Conservation (phyloP, 2,113 vertebrate species). For the Craseonycteris thonglongyai region DNA sequence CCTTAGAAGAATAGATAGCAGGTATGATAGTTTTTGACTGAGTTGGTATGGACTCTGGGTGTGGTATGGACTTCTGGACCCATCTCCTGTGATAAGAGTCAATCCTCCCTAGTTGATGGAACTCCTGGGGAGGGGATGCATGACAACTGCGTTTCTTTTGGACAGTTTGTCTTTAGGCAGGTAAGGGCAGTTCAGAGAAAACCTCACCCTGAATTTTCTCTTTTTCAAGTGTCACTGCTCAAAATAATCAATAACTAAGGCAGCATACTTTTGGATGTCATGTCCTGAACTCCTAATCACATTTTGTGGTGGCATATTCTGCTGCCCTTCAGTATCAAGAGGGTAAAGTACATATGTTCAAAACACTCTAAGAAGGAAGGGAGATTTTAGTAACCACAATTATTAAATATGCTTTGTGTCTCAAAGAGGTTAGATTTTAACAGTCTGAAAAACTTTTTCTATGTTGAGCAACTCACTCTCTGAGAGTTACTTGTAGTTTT, state of each 20-base stretch:
- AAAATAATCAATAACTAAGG: neutral
- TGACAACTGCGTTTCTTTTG: neutral
- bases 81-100: neutral
- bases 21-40: neutral
- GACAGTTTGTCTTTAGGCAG: neutral
- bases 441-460: neutral
- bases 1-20: neutral
- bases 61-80: neutral
- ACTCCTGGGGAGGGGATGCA: neutral
- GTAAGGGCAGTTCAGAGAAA: neutral
- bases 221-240: neutral
- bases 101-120: neutral
- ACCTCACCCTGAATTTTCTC: neutral
- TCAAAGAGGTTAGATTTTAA: neutral
- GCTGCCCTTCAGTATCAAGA: neutral
- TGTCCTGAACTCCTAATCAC: neutral
- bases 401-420: neutral
- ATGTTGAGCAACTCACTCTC: neutral
- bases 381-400: neutral
- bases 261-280: neutral
- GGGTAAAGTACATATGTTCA: neutral
- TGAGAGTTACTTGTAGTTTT: neutral
- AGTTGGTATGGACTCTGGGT: neutral
- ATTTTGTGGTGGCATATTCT: neutral
- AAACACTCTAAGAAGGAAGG: neutral